Base-by-base conservation (phyloP, 2,797 vertebrate species). In the Austrolebias charrua region DNA sequence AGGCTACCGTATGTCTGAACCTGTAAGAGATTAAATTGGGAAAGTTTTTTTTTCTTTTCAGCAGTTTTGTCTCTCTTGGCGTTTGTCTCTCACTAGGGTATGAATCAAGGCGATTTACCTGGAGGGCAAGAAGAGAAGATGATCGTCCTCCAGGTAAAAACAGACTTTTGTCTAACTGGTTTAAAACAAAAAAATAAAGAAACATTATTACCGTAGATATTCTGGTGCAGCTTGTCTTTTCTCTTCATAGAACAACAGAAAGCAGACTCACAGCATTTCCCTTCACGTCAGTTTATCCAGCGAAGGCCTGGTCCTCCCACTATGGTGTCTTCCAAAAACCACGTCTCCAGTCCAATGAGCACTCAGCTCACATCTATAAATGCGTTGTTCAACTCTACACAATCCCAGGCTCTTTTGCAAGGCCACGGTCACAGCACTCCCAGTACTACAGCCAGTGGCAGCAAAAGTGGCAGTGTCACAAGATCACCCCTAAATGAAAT, bases 101-200 rank as follows among this genome's bases (percentile, higher is more conserved):
- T 76, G 92, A 93, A 78, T 85, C 88, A 3, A 91, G 91, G 66
- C 84, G 90, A 54, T 94, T 92, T 69, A 90, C 86, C 50, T 94
- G 93, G 93, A 92, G 90, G 57, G 82, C 75, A 58, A 89, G 89
- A 76, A 82, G 91, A 91, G 90, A 92, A 19, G 91, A 84, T 45
- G 91, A 92, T 47, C 89, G 81, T 48, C 75, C 87, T 1, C n/a
- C 58, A 69, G 89, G 90, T 91, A 80, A 85, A 75, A 33, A 55
- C 7, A 47, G 4, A 43, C 6, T 40, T 55, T 1, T 29, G 55
- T 2, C 11, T 12, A 40, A 13, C 38, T 40, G 38, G 38, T 11
- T 13, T 40, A 40, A 40, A 40, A 12, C n/a, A 3, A 40, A 12
- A 40, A 10, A 8, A 7, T 9, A n/a, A n/a, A n/a, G n/a, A n/a